Conservation (phyloP, 2,797 vertebrate species). For the Rhinella marina region DNA sequence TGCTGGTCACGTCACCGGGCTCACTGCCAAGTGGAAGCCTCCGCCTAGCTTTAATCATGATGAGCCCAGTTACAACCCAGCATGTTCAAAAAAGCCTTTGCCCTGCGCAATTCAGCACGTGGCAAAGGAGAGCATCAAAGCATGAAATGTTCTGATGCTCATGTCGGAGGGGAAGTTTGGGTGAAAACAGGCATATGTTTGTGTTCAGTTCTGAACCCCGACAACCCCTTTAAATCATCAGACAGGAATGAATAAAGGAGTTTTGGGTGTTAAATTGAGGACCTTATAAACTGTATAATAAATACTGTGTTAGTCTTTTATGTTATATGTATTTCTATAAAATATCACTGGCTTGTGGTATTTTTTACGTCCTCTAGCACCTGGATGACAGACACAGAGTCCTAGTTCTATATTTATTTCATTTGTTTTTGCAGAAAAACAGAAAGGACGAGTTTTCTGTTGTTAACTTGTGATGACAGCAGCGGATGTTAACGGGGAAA, state of each 20-base stretch:
- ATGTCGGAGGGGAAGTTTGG: no score
- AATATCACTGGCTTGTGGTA: neutral
- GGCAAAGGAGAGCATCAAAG: no score
- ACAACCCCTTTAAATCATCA: neutral
- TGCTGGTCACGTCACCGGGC: no score
- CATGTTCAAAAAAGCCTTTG: no score
- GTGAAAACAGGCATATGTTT: no score
- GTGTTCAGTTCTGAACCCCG: no score
- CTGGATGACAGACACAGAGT: neutral
- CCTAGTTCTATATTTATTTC: conserved; percentile 8
- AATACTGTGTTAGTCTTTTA: neutral
- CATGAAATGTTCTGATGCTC: no score
- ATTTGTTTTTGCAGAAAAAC: conserved; percentile 11
- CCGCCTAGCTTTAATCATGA: no score
- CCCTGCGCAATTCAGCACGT: no score
- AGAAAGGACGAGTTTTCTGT: conserved; percentile 39
- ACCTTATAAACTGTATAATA: neutral
- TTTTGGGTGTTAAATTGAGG: neutral
- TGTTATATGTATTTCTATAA: neutral
- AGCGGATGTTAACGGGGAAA: conserved; percentile 30
- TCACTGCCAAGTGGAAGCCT: no score
- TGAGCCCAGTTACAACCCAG: no score
- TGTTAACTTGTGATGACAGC: conserved; percentile 38
- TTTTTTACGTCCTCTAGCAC: neutral
- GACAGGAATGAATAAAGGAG: neutral